Conservation (phyloP, 1,140 invertebrate species). For the Oryzaephilus surinamensis region DNA sequence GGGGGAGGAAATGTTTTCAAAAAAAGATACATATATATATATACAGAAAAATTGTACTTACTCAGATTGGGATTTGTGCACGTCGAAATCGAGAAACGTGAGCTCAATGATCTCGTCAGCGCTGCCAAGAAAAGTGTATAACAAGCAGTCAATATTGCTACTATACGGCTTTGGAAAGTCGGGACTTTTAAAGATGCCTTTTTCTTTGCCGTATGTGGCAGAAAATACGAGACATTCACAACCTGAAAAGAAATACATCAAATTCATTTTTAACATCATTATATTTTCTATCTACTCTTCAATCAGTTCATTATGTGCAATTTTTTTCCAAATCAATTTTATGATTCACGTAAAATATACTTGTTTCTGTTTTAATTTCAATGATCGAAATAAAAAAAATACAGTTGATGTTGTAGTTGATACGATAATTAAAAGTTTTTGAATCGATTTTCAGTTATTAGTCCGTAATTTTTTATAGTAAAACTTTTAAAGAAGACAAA, state of each 20-base stretch:
- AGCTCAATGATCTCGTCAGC: constrained; percentile 71
- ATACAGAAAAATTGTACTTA: constrained; percentile 38
- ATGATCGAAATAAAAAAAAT: too few species aligned
- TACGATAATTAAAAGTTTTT: too few species aligned
- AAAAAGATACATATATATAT: not conserved
- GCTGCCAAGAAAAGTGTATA: constrained; percentile 74
- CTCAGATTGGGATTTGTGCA: constrained; percentile 50
- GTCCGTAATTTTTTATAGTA: too few species aligned
- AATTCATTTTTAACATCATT: constrained; percentile 7
- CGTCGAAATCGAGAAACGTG: constrained; percentile 68
- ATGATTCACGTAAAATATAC: not conserved
- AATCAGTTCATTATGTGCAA: too few species aligned
- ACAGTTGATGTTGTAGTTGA: too few species aligned
- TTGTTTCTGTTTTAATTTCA: too few species aligned
- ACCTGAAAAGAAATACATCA: constrained; percentile 45
- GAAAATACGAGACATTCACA: constrained; percentile 74
- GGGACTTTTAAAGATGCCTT: constrained; percentile 70
- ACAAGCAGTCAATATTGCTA: constrained; percentile 63
- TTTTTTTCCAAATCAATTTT: not conserved
- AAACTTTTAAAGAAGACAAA: too few species aligned
- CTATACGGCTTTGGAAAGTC: constrained; percentile 70
- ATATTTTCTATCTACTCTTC: constrained; percentile 9
- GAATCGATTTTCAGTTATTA: too few species aligned
- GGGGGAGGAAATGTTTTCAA: too few species aligned
- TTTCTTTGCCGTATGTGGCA: constrained; percentile 64